phyloP scores from a whole-genome alignment of 2,113 vertebrate species.

The Helogale parvula region DNA sequence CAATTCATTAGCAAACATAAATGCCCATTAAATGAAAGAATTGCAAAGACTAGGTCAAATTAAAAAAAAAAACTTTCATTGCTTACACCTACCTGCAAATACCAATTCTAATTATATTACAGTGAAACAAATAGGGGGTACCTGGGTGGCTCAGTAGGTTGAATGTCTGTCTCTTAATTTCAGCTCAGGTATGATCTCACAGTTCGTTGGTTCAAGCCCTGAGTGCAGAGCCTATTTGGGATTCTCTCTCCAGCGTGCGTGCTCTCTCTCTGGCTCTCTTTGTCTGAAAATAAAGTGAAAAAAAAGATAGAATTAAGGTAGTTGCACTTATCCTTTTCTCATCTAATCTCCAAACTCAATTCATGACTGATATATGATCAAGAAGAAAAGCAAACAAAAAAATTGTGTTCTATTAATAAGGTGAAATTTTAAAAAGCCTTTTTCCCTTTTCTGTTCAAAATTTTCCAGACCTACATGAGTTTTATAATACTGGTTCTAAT shows the following conservation, averaged over 20 bases:
- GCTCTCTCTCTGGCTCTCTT: too few species aligned
- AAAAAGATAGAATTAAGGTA: background rate
- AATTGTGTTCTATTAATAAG: conserved; percentile 17
- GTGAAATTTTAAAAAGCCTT: background rate
- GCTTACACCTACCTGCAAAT: background rate
- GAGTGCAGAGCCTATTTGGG: too few species aligned
- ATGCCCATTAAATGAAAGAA: background rate
- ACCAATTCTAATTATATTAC: conserved; percentile 34
- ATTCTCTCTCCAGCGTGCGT: too few species aligned
- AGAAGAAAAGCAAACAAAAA: conserved; percentile 18
- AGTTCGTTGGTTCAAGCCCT: too few species aligned
- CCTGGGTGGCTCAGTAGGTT: too few species aligned
- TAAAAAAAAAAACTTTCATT: background rate
- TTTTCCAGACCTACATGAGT: background rate
- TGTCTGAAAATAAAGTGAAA: background rate
- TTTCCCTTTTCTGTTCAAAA: background rate
- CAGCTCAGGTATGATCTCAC: too few species aligned
- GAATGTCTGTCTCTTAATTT: too few species aligned
- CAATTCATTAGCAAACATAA: conserved; percentile 28
- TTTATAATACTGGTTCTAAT: background rate
- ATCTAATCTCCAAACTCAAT: background rate
- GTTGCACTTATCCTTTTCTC: background rate
- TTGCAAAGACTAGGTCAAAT: background rate
- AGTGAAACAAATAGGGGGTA: background rate
- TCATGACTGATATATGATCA: background rate